Percentiles rank a stretch among this genome's conserved stretches.
Conservation (phyloP, 1,140 invertebrate genomes). For the Samia ricini region DNA sequence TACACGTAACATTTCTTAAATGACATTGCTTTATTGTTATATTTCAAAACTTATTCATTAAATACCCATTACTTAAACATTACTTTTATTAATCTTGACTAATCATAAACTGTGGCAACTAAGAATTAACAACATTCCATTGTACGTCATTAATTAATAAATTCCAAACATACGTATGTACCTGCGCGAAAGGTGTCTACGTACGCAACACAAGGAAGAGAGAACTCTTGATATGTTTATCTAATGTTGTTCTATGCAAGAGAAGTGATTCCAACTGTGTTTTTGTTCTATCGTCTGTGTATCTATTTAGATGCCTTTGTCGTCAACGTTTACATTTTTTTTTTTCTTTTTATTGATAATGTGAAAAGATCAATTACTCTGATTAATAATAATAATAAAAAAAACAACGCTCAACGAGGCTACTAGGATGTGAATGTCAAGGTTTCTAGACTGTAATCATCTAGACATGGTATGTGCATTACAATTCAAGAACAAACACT, state of each 20-base stretch:
- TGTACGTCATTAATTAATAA: constrained; percentile 17
- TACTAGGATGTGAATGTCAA: background rate
- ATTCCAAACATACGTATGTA: constrained; percentile 23
- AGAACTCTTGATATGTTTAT: constrained; percentile 53
- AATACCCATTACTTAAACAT: background rate
- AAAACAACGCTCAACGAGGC: background rate
- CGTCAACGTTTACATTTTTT: background rate
- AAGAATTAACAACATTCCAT: background rate
- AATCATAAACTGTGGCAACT: background rate
- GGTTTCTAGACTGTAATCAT: background rate
- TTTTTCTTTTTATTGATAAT: background rate
- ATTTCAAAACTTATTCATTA: background rate
- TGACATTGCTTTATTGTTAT: background rate
- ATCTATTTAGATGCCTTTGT: background rate
- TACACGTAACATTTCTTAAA: background rate
- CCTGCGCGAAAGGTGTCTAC: constrained; percentile 25
- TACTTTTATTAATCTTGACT: background rate
- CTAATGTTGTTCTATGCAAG: constrained; percentile 41
- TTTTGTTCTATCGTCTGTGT: background rate
- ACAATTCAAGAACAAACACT: background rate
- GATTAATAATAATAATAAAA: background rate
- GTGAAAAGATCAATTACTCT: background rate
- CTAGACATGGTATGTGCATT: background rate
- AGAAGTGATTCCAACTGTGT: constrained; percentile 6
- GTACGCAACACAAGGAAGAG: constrained; percentile 64